Evolutionary conservation across 2,113 vertebrate species (phyloP), one percentile per base, ranked within the genome.

Genomic region (Lepidothrix coronata): DNA sequence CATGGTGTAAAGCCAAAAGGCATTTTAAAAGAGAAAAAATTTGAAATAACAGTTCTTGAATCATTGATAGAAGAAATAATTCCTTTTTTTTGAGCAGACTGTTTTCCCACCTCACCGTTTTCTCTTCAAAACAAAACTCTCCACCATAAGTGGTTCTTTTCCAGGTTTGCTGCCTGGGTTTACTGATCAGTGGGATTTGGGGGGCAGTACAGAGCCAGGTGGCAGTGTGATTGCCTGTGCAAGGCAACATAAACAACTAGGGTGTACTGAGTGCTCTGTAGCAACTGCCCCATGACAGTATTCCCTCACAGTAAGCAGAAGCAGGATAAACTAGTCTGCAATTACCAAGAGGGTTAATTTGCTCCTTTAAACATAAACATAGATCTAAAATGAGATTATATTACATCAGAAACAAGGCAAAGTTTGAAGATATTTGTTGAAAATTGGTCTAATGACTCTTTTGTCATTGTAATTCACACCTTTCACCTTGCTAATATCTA

Each of bases 311-410:
- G 52, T 44, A 79, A 61, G 85, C 66, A 74, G n/a, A 79, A 91
- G 85, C 92, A 91, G 86, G 95, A 93, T 86, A 31, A 89, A 85
- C 93, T 74, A 71, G 83, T 90, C 88, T 57, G 55, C 86, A 89
- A 63, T 93, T 93, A 89, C 51, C 21, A 39, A 71, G 51, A 27
- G 33, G 52, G 59, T 80, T 93, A 71, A 84, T 80, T 88, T 57
- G 2, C 35, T 86, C 79, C 92, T 74, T 93, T 67, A 63, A 86
- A 89, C 73, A 57, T 89, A 95, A 97, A 84, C 73, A 72, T 10
- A 95, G 96, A 92, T 94, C 68, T 84, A 63, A 92, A 93, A 74
- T 41, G 68, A 97, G 86, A 96, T 96, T 89, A 57, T 71, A 22
- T 89, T 62, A 77, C 83, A 86, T 95, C 76, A 92, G 93, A 95